A percentile compares a stretch with the other conserved stretches of the same genome.
Evolutionary conservation across 2,113 vertebrate species (phyloP).

Genomic region (Ceuthmochares aereus): DNA sequence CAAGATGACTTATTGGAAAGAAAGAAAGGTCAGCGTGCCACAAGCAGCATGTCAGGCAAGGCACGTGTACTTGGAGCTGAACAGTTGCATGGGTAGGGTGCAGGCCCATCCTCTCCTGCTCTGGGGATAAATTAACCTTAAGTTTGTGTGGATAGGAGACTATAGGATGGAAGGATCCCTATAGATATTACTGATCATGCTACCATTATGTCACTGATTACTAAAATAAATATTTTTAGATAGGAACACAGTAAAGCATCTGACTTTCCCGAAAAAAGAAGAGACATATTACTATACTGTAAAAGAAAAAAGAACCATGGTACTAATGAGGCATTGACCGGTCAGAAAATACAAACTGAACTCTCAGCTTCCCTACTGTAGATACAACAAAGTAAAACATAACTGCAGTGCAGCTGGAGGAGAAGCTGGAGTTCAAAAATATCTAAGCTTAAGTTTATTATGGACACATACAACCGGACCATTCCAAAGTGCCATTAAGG

Average conservation of each 20-base stretch:
- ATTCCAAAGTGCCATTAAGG: not conserved
- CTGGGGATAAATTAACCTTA: not conserved
- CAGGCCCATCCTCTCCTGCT: not conserved
- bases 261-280: not conserved
- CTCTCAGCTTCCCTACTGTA: not conserved
- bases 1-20: not conserved
- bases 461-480: not conserved
- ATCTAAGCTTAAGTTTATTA: not conserved
- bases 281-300: not conserved
- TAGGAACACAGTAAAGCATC: not conserved
- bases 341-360: not conserved
- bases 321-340: not conserved
- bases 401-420: not conserved
- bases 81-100: rapidly evolving
- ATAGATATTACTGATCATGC: not conserved
- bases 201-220: not conserved
- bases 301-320: not conserved
- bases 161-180: rapidly evolving
- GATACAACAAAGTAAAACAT: not conserved
- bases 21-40: conserved; percentile 36
- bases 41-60: not conserved
- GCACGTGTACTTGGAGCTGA: not conserved
- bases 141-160: not conserved
- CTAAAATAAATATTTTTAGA: not conserved
- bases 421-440: not conserved